phyloP scores from a whole-genome alignment of 2,888 invertebrate genomes.

The Drosophila merina region DNA sequence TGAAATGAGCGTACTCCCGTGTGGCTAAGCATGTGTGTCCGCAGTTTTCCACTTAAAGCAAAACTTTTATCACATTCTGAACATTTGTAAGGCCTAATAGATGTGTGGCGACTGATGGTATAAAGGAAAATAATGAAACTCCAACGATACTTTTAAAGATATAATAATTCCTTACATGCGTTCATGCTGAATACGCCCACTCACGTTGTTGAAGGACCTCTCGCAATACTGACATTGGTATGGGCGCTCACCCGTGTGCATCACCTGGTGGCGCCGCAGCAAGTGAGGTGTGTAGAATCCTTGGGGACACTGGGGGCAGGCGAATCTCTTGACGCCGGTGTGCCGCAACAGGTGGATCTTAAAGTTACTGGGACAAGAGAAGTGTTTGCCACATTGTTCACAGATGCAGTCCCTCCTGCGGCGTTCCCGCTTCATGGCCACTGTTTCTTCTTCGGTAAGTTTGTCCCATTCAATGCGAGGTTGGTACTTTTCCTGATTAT shows the following conservation, averaged over 20 bases:
- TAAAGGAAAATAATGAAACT: not conserved
- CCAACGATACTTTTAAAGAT: not conserved
- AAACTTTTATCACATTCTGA: constrained; percentile 64
- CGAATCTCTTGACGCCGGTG: constrained; percentile 55
- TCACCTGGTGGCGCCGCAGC: constrained; percentile 56
- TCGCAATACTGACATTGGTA: constrained; percentile 63
- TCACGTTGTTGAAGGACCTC: constrained; percentile 61
- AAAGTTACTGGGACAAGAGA: constrained; percentile 69
- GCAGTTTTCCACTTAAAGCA: constrained; percentile 64
- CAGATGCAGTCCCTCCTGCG: constrained; percentile 70
- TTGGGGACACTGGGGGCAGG: constrained; percentile 53
- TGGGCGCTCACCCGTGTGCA: constrained; percentile 53
- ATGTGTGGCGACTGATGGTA: constrained; percentile 59
- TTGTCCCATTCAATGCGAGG: constrained; percentile 63
- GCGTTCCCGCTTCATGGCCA: constrained; percentile 59
- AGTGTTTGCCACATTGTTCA: constrained; percentile 64
- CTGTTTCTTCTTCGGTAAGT: constrained; percentile 61
- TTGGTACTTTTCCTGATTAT: constrained; percentile 22
- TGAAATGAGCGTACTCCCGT: constrained; percentile 66
- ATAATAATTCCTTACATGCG: constrained; percentile 48
- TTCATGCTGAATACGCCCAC: constrained; percentile 67
- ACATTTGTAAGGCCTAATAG: constrained; percentile 64
- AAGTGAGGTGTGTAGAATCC: constrained; percentile 66
- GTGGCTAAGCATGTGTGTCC: constrained; percentile 64
- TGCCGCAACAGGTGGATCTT: constrained; percentile 68